Evolutionary conservation across 2,888 invertebrate species (phyloP).

Genomic region (Panzeria rudis): DNA sequence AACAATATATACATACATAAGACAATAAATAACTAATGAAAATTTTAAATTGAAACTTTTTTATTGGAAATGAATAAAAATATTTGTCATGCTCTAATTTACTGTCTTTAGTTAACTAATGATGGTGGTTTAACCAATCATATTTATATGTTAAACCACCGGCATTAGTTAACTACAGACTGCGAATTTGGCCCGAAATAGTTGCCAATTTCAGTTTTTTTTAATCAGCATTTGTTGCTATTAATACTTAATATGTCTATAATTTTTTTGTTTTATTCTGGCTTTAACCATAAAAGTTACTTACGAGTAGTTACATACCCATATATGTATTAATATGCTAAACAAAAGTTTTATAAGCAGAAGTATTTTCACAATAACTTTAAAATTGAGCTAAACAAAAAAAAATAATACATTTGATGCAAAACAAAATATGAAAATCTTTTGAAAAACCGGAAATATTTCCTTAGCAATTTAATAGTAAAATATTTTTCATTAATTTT

Average conservation of each 20-base stretch:
- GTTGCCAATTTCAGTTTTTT: not conserved
- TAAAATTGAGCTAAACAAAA: slow-evolving; percentile 23
- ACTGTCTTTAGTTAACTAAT: no score
- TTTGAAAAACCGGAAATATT: not conserved
- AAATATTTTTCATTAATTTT: not conserved
- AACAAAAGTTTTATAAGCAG: not conserved
- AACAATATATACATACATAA: not conserved
- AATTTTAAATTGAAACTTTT: not conserved
- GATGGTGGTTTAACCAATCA: no score
- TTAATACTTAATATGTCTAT: slow-evolving; percentile 4
- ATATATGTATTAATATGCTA: not conserved
- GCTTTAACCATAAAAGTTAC: not conserved
- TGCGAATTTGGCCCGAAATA: no score
- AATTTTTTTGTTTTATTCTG: not conserved
- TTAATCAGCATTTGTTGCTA: not conserved
- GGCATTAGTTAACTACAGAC: no score
- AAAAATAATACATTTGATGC: not conserved
- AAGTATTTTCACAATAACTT: not conserved
- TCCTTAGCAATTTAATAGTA: not conserved
- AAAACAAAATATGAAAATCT: not conserved
- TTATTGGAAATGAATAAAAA: slow-evolving; percentile 9
- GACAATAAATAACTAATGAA: not conserved
- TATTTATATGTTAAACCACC: no score
- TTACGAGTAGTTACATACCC: no score
- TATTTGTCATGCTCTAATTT: not conserved